Percentiles rank a stretch among this genome's conserved stretches.
Evolutionary conservation across 2,888 invertebrate genomes (phyloP).

Genomic region (Rhabditoides inermis): DNA sequence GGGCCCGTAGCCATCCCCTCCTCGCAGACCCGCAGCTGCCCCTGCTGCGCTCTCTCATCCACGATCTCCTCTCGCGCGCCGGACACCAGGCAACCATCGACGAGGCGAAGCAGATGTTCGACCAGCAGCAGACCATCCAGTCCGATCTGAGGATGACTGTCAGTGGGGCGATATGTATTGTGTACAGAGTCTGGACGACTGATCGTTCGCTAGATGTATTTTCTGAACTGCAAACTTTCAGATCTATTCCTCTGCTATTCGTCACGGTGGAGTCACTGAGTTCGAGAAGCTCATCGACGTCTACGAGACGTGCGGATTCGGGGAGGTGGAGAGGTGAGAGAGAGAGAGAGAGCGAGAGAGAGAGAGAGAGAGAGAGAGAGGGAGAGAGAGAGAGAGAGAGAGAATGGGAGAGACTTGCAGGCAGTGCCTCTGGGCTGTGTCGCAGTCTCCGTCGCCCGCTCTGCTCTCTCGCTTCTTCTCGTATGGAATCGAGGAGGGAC

Average conservation of each 20-base stretch:
- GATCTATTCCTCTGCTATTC: slow-evolving; percentile 31
- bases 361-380: no score
- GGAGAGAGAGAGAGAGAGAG: no score
- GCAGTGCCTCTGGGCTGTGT: slow-evolving; percentile 30
- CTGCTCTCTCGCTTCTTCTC: slow-evolving; percentile 31
- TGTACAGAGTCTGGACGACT: neutral
- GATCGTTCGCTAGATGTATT: neutral
- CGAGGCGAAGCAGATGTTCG: slow-evolving; percentile 29
- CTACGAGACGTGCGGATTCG: slow-evolving; percentile 34
- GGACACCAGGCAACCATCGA: slow-evolving; percentile 40
- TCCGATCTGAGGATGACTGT: slow-evolving; percentile 34
- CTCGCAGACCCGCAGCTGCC: slow-evolving; percentile 25
- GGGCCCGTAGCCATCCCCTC: no score
- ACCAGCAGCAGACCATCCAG: slow-evolving; percentile 31
- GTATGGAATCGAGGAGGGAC: slow-evolving; percentile 37
- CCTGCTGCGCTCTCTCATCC: slow-evolving; percentile 29
- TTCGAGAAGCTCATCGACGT: slow-evolving; percentile 28
- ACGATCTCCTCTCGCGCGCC: slow-evolving; percentile 31
- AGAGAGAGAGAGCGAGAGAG: no score
- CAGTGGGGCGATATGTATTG: no score
- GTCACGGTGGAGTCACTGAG: slow-evolving; percentile 25
- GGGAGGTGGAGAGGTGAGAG: slow-evolving; percentile 41
- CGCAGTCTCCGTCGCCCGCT: slow-evolving; percentile 22
- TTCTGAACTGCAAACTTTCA: neutral
- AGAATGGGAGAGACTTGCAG: no score